phyloP scores from a whole-genome alignment of 2,888 invertebrate species.

The Amphipyra berbera region DNA sequence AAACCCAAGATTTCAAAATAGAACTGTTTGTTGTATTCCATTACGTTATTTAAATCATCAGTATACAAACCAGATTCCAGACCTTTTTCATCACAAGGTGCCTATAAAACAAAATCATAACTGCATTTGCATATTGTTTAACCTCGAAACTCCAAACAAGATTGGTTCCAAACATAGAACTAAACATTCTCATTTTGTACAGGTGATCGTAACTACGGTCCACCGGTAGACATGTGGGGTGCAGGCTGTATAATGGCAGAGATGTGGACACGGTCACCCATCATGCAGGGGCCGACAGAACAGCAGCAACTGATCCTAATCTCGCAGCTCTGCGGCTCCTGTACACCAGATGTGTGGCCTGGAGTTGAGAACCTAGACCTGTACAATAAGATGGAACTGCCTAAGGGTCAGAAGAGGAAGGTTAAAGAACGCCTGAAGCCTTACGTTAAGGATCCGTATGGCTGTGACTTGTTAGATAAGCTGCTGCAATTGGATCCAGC shows the following conservation, averaged over 20 bases:
- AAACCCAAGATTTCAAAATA: too few relatives aligned
- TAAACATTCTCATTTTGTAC: not conserved
- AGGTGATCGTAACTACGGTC: constrained; percentile 98
- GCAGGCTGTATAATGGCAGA: constrained; percentile 99
- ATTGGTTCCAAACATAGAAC: too few relatives aligned
- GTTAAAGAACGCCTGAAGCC: constrained; percentile 95
- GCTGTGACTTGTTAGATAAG: constrained; percentile 97
- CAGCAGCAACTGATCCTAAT: constrained; percentile 98
- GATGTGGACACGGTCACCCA: constrained; percentile 99
- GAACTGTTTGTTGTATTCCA: too few relatives aligned
- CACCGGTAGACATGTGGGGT: constrained; percentile 99
- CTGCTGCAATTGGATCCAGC: constrained; percentile 97
- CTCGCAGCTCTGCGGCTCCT: constrained; percentile 98
- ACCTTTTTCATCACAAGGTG: too few relatives aligned
- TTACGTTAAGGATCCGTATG: constrained; percentile 97
- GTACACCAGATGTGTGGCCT: constrained; percentile 98
- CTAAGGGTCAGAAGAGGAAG: constrained; percentile 95
- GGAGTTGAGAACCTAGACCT: constrained; percentile 97
- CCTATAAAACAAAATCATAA: too few relatives aligned
- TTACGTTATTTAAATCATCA: too few relatives aligned
- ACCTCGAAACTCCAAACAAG: too few relatives aligned
- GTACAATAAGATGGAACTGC: constrained; percentile 96
- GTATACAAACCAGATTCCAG: too few relatives aligned
- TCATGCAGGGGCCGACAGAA: constrained; percentile 99
- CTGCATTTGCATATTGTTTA: too few relatives aligned